Evolutionary conservation across 2,797 vertebrate genomes (phyloP).

Genomic region (Scomberomorus guttatus): DNA sequence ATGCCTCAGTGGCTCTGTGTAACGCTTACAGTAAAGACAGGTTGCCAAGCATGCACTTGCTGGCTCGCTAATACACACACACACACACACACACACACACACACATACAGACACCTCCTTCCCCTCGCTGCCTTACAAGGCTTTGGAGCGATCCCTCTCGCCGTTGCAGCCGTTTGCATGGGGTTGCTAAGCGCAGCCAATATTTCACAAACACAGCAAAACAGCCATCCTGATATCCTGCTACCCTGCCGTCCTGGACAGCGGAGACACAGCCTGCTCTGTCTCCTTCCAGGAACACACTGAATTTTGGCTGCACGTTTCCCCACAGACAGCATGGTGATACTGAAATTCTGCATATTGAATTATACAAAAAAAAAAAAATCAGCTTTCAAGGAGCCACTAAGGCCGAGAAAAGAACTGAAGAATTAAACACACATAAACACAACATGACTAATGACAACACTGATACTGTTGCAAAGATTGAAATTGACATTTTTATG

Average conservation of each 20-base stretch:
- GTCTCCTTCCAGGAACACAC: conserved; percentile 52
- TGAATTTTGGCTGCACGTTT: conserved; percentile 31
- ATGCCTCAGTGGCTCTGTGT: conserved; percentile 47
- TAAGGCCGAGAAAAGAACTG: neutral
- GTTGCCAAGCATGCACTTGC: conserved; percentile 71
- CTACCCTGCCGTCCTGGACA: conserved; percentile 55
- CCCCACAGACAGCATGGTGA: conserved; percentile 16
- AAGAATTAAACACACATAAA: neutral
- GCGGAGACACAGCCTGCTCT: conserved; percentile 35
- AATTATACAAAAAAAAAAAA: conserved; percentile 1
- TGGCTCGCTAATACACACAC: conserved; percentile 38
- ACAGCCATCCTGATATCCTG: conserved; percentile 64
- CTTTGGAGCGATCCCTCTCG: conserved; percentile 59
- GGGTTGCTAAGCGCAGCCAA: conserved; percentile 79
- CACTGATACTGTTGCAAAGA: neutral
- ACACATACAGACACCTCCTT: conserved; percentile 53
- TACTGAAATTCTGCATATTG: neutral
- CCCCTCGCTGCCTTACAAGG: conserved; percentile 82
- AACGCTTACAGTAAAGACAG: conserved; percentile 56
- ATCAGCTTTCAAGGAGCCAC: neutral
- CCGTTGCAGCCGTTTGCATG: conserved; percentile 57
- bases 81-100: conserved; percentile 42
- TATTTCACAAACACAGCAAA: conserved; percentile 78
- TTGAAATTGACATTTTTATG: neutral
- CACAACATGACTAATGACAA: neutral